Evolutionary conservation across 2,113 vertebrate species (phyloP).

Genomic region (Epinephelus lanceolatus): DNA sequence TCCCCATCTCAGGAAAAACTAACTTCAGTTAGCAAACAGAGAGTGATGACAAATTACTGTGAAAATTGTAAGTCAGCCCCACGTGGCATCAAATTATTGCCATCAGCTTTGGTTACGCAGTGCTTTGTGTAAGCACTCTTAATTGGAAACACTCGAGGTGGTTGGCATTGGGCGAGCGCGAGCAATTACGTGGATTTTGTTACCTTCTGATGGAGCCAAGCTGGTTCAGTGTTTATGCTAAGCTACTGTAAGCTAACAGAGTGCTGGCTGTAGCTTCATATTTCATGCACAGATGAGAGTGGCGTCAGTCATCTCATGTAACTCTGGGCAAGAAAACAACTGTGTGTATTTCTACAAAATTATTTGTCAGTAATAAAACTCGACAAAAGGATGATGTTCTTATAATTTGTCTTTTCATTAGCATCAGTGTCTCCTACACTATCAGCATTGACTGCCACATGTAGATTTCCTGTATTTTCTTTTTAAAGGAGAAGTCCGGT

Average conservation of each 20-base stretch:
- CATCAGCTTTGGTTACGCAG: neutral
- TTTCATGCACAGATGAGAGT: no score
- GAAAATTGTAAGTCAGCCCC: neutral
- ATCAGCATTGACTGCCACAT: no score
- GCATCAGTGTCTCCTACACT: no score
- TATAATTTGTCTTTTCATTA: neutral
- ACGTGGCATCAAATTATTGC: neutral
- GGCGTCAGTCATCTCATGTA: no score
- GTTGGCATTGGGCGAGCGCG: neutral
- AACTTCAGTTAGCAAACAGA: neutral
- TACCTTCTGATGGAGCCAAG: neutral
- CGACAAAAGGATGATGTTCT: neutral
- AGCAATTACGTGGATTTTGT: neutral
- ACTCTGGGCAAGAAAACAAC: no score
- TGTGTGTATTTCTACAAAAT: neutral
- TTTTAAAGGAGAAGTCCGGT: no score
- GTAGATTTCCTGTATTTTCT: no score
- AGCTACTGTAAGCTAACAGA: neutral
- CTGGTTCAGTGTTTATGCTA: neutral
- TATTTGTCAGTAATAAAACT: neutral
- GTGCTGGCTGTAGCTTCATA: neutral
- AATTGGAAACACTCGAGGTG: neutral
- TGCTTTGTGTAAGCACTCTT: neutral
- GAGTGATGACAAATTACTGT: neutral
- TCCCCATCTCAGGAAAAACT: neutral